Evolutionary conservation across 2,888 invertebrate species (phyloP).

Genomic region (Callinectes sapidus): DNA sequence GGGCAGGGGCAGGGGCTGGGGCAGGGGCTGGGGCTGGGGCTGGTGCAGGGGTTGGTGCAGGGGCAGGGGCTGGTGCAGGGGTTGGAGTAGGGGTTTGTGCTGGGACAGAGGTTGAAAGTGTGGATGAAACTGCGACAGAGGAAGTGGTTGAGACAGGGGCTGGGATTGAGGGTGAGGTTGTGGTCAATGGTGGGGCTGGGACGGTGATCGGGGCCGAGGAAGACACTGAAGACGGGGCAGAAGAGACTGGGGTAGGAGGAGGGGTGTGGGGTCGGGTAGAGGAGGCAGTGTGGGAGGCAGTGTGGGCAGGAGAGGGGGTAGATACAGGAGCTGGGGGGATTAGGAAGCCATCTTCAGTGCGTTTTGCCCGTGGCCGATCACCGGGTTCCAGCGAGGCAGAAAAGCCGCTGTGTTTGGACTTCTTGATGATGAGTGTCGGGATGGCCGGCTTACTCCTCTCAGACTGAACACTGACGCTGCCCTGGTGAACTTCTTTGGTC

Average conservation of each 20-base stretch:
- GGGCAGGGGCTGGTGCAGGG: neutral
- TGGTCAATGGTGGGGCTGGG: neutral
- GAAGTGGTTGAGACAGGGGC: neutral
- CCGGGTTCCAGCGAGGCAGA: slow-evolving; percentile 56
- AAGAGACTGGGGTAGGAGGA: neutral
- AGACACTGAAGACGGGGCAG: neutral
- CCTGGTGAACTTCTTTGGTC: neutral
- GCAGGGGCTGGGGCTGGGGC: neutral
- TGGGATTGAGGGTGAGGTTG: neutral
- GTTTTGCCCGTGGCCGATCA: slow-evolving; percentile 20
- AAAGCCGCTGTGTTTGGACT: slow-evolving; percentile 54
- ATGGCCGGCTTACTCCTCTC: slow-evolving; percentile 42
- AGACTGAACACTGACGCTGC: neutral
- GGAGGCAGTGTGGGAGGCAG: neutral
- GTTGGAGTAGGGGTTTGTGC: neutral
- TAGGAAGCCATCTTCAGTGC: slow-evolving; percentile 62
- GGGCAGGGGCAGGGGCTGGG: neutral
- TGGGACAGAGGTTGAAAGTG: neutral
- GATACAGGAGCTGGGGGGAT: slow-evolving; percentile 46
- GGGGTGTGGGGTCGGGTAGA: neutral
- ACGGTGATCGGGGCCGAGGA: neutral
- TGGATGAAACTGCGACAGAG: neutral
- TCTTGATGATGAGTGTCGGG: slow-evolving; percentile 60
- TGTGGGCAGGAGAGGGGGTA: neutral
- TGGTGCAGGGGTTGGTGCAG: neutral